Evolutionary conservation across 2,888 invertebrate species (phyloP).

Genomic region (Gnatocerus cornutus): DNA sequence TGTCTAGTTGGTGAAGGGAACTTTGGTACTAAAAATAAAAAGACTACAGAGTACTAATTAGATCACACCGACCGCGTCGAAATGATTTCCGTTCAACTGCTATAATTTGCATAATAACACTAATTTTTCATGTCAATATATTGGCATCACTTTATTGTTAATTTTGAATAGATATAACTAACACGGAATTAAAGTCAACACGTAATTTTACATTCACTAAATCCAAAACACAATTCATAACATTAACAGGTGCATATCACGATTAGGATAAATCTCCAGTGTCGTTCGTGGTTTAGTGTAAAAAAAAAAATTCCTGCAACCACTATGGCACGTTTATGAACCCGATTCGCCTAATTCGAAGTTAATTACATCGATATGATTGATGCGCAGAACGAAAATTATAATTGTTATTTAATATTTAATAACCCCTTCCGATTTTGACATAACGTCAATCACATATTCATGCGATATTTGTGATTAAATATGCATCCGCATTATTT

Average conservation of each 20-base stretch:
- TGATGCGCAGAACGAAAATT: conserved; percentile 65
- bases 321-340: conserved; percentile 53
- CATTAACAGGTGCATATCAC: background rate
- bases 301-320: conserved; percentile 9
- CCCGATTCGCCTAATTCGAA: conserved; percentile 38
- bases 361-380: conserved; percentile 48
- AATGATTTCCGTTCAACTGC: background rate
- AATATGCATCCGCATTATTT: conserved; percentile 57
- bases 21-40: no score
- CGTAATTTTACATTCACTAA: background rate
- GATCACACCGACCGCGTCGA: background rate
- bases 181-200: background rate
- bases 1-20: conserved; percentile 4
- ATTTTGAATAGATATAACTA: background rate
- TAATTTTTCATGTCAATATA: conserved; percentile 1
- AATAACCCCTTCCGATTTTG: conserved; percentile 62
- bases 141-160: background rate
- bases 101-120: background rate
- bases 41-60: no score
- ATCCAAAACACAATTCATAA: background rate
- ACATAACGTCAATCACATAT: conserved; percentile 63
- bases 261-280: no score
- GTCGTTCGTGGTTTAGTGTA: no score
- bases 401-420: conserved; percentile 67
- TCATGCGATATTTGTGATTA: conserved; percentile 57